Conservation (phyloP, 2,797 vertebrate species). For the Tenualosa thibaudeaui region DNA sequence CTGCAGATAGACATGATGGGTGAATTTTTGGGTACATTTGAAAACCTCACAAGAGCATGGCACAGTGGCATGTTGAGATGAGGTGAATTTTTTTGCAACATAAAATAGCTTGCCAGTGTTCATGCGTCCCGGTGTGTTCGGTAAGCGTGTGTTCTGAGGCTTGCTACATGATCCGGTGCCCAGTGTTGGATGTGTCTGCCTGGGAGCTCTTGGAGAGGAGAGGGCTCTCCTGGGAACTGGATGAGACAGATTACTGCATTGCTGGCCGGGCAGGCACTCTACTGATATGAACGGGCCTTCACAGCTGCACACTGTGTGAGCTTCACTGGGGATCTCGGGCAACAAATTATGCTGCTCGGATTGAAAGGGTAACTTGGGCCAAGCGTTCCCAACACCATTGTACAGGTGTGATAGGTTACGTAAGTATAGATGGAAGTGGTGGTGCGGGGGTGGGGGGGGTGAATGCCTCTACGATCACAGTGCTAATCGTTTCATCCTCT, state of each 20-base stretch:
- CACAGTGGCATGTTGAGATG: not conserved
- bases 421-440: not conserved
- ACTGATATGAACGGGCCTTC: slow-evolving; percentile 8
- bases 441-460: not conserved
- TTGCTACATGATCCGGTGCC: slow-evolving; percentile 33
- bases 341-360: not conserved
- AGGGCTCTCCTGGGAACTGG: slow-evolving; percentile 1
- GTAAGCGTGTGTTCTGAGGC: not conserved
- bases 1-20: not conserved
- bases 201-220: slow-evolving; percentile 24
- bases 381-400: slow-evolving; percentile 11
- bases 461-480: slow-evolving; percentile 21
- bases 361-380: not conserved
- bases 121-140: not conserved
- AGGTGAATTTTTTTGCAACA: not conserved
- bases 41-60: not conserved
- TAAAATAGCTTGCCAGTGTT: not conserved
- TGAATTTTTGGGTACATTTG: not conserved
- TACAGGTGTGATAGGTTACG: slow-evolving; percentile 16
- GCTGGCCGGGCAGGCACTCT: slow-evolving; percentile 20
- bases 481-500: slow-evolving; percentile 28
- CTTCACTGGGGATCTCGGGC: not conserved
- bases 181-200: slow-evolving; percentile 42
- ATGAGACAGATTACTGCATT: slow-evolving; percentile 37
- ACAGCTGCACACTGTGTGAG: not conserved